These are phyloP conservation scores for Euproctis similis DNA, from an alignment of 2,888 invertebrate genomes.

Conservation along the genomic window DNA sequence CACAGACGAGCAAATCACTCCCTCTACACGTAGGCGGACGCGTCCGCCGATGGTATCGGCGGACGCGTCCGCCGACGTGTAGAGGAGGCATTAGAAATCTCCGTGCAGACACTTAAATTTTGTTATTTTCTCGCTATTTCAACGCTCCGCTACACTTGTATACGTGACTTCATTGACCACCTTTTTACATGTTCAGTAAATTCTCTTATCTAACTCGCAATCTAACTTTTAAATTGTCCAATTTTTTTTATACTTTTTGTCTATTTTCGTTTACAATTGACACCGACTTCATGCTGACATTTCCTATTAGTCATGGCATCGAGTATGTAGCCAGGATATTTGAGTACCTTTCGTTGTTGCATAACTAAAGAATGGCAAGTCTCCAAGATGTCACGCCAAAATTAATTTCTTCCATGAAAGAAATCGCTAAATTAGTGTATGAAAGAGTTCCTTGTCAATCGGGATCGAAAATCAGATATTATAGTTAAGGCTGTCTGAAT, in stretches of 20 bases:
- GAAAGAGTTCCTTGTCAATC: conserved; percentile 8
- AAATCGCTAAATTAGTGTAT: too few relatives aligned
- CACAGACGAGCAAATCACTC: too few relatives aligned
- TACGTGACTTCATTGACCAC: conserved; percentile 59
- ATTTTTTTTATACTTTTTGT: conserved; percentile 44
- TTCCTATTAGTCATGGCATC: conserved; percentile 40
- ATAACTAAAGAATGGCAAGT: conserved; percentile 43
- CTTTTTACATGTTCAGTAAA: conserved; percentile 43
- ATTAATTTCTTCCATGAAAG: conserved; percentile 44
- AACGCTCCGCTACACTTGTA: conserved; percentile 52
- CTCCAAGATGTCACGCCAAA: conserved; percentile 42
- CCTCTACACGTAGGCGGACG: too few relatives aligned
- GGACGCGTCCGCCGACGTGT: too few relatives aligned
- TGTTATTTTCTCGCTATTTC: conserved; percentile 51
- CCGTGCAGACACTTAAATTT: conserved; percentile 26
- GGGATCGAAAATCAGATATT: conserved; percentile 14
- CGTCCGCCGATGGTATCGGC: too few relatives aligned
- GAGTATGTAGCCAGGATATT: conserved; percentile 21
- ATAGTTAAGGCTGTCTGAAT: conserved; percentile 28
- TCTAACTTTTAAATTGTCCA: conserved; percentile 53
- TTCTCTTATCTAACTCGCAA: conserved; percentile 51
- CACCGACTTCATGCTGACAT: conserved; percentile 30
- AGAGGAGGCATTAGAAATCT: too few relatives aligned
- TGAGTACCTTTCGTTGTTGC: conserved; percentile 32
- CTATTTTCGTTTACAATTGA: conserved; percentile 30